Evolutionary conservation across 2,888 invertebrate genomes (phyloP).

Genomic region (Agrilus biguttatus): DNA sequence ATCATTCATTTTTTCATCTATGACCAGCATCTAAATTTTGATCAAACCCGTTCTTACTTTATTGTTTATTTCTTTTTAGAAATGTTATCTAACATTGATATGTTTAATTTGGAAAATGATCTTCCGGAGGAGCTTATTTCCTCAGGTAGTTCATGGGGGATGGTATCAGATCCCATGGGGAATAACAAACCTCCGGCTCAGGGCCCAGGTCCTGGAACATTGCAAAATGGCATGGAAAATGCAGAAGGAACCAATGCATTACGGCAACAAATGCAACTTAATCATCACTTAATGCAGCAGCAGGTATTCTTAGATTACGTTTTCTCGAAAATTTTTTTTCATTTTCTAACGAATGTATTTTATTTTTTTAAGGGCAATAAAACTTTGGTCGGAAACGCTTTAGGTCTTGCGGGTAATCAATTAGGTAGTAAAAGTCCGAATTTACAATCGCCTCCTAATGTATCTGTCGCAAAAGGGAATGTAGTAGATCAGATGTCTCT

Average conservation of each 20-base stretch:
- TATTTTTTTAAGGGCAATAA: slow-evolving; percentile 50
- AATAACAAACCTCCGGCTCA: slow-evolving; percentile 67
- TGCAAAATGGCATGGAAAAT: slow-evolving; percentile 59
- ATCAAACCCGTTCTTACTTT: slow-evolving; percentile 17
- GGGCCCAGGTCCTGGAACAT: slow-evolving; percentile 65
- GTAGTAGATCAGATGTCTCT: slow-evolving; percentile 49
- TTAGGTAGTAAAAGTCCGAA: slow-evolving; percentile 73
- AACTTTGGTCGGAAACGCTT: slow-evolving; percentile 52
- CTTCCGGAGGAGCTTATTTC: slow-evolving; percentile 81
- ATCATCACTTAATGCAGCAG: slow-evolving; percentile 57
- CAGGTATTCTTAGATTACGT: slow-evolving; percentile 13
- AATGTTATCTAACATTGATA: slow-evolving; percentile 69
- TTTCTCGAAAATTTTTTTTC: not conserved
- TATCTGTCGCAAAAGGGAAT: slow-evolving; percentile 51
- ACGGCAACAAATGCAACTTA: slow-evolving; percentile 44
- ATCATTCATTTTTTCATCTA: not conserved
- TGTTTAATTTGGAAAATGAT: slow-evolving; percentile 83
- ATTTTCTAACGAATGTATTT: not conserved
- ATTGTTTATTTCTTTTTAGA: slow-evolving; percentile 37
- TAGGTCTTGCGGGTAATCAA: slow-evolving; percentile 59
- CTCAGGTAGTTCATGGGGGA: slow-evolving; percentile 55
- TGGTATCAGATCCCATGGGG: slow-evolving; percentile 37
- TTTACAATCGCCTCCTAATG: slow-evolving; percentile 73
- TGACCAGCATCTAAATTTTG: slow-evolving; percentile 2
- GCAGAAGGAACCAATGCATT: slow-evolving; percentile 35